phyloP scores from a whole-genome alignment of 2,113 vertebrate genomes.

The Stictonetta naevosa region DNA sequence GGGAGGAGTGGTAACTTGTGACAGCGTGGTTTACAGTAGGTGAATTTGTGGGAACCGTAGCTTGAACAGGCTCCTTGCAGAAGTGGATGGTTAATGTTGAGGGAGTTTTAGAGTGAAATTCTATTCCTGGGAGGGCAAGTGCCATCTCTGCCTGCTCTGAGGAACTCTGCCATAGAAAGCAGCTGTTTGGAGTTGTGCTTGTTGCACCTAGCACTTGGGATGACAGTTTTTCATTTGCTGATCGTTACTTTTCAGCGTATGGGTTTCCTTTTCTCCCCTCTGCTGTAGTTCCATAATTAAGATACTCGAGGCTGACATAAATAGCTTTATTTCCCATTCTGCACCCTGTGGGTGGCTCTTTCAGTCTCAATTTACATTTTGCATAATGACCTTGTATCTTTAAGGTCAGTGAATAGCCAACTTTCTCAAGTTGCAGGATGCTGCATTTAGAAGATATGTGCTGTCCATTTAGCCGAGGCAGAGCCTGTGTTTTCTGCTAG shows the following conservation, averaged over 20 bases:
- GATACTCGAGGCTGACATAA: neutral
- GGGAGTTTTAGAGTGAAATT: neutral
- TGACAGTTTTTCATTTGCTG: neutral
- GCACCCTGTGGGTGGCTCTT: rapidly evolving
- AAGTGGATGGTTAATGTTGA: neutral
- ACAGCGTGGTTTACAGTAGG: rapidly evolving
- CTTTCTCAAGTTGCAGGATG: neutral
- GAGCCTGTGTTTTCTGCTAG: neutral
- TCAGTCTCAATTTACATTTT: neutral
- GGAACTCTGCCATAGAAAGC: neutral
- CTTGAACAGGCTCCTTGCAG: neutral
- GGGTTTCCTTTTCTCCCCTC: neutral
- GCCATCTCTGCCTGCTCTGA: neutral
- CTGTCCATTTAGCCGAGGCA: rapidly evolving
- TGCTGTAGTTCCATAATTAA: neutral
- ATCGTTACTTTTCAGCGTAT: neutral
- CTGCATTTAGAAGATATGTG: rapidly evolving
- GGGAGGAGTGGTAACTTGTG: neutral
- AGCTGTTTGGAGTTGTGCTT: neutral
- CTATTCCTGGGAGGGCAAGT: neutral
- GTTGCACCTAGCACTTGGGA: no score
- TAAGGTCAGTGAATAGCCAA: neutral
- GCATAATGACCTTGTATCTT: neutral
- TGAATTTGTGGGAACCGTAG: neutral
- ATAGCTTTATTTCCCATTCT: neutral